Evolutionary conservation across 2,797 vertebrate genomes (phyloP).

Genomic region (Chelon auratus): DNA sequence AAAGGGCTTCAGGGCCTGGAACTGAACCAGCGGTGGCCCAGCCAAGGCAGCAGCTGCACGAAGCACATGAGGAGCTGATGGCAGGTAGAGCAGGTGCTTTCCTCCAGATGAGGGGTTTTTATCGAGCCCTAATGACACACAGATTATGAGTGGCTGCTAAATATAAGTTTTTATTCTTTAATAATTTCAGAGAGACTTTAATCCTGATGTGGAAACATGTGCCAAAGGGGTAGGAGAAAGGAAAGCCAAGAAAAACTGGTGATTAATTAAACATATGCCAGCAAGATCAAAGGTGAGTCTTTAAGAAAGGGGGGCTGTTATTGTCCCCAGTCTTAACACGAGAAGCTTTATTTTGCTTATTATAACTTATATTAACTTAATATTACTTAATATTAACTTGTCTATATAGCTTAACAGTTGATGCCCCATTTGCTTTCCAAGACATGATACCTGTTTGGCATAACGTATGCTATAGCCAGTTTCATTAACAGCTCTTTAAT

Average conservation of each 20-base stretch:
- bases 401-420: conserved; percentile 21
- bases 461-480: conserved; percentile 10
- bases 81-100: conserved; percentile 80
- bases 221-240: conserved; percentile 48
- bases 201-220: conserved; percentile 48
- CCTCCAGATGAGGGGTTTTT: conserved; percentile 51
- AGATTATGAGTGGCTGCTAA: conserved; percentile 64
- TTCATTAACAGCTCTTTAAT: background rate
- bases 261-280: conserved; percentile 64
- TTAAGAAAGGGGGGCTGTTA: conserved; percentile 62
- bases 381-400: conserved; percentile 24
- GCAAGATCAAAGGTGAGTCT: conserved; percentile 74
- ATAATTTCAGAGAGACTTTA: conserved; percentile 64
- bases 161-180: conserved; percentile 65
- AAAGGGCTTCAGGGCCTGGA: conserved; percentile 62
- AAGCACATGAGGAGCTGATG: conserved; percentile 72
- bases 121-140: conserved; percentile 65
- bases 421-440: conserved; percentile 17
- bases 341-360: conserved; percentile 29
- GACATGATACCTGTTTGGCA: conserved; percentile 17
- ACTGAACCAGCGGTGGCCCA: conserved; percentile 49
- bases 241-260: conserved; percentile 64
- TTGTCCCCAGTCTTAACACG: conserved; percentile 38
- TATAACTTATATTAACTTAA: conserved; percentile 14
- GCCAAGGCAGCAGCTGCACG: conserved; percentile 68